Evolutionary conservation across 1,140 invertebrate genomes (phyloP).

Genomic region (Tachypleus tridentatus): DNA sequence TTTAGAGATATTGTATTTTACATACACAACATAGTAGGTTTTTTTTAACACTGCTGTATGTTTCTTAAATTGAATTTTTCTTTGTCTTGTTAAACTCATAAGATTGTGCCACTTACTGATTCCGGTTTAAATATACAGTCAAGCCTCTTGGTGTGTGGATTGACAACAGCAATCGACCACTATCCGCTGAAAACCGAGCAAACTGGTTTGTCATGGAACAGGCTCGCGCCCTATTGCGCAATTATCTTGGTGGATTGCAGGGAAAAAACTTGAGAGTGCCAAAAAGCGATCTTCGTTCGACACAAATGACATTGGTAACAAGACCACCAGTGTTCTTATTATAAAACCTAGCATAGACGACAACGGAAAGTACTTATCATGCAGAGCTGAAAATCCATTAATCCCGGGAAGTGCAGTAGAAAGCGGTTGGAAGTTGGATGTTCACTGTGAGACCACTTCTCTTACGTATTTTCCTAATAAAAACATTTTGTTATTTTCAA

Average conservation of each 20-base stretch:
- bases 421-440: constrained; percentile 14
- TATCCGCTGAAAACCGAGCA: constrained; percentile 20
- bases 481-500: too few species aligned
- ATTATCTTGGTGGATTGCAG: constrained; percentile 14
- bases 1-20: too few species aligned
- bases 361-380: constrained; percentile 66
- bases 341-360: constrained; percentile 47
- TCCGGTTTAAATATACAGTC: constrained; percentile 42
- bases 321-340: constrained; percentile 19
- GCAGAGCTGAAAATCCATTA: constrained; percentile 62
- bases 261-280: constrained; percentile 26
- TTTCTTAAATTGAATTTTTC: too few species aligned
- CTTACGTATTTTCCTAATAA: too few species aligned
- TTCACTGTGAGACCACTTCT: constrained; percentile 17
- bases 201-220: constrained; percentile 20
- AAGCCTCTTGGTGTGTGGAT: constrained; percentile 66
- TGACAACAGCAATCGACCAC: constrained; percentile 47
- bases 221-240: constrained; percentile 14
- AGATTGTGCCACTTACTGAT: too few species aligned
- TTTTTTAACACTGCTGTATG: too few species aligned
- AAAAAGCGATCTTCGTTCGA: constrained; percentile 43
- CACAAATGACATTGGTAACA: constrained; percentile 11
- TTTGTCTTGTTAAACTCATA: too few species aligned
- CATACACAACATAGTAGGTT: too few species aligned
- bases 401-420: constrained; percentile 17